phyloP scores from a whole-genome alignment of 2,797 vertebrate species.

The Sylvia borin region DNA sequence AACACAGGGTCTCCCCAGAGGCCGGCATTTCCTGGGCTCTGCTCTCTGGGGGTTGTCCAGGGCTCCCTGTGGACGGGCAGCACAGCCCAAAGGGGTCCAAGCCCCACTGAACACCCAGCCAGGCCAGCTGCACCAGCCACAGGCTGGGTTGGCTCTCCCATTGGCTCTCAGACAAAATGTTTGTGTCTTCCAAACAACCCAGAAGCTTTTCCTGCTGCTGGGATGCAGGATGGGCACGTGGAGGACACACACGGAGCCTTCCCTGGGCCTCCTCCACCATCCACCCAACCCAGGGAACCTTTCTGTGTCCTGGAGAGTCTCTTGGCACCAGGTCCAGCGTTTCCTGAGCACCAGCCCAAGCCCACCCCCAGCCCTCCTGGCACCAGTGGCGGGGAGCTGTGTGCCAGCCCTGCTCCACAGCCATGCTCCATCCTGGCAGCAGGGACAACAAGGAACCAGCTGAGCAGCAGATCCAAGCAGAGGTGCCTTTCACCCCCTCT shows the following conservation, averaged over 20 bases:
- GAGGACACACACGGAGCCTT: background rate
- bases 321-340: background rate
- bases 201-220: background rate
- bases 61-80: background rate
- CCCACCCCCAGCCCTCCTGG: background rate
- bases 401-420: background rate
- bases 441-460: background rate
- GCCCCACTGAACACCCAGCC: background rate
- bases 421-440: fast-evolving
- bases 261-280: background rate
- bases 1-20: background rate
- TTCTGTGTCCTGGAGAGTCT: background rate
- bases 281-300: background rate
- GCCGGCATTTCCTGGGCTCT: fast-evolving
- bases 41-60: background rate
- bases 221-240: background rate
- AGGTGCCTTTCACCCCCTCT: background rate
- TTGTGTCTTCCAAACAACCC: background rate
- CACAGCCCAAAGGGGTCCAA: background rate
- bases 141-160: fast-evolving
- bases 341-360: background rate
- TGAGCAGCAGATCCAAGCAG: background rate
- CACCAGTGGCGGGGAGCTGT: background rate
- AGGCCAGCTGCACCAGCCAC: background rate
- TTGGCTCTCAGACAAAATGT: background rate